These are phyloP conservation scores for Araneus ventricosus DNA, from an alignment of 1,140 invertebrate species.

Conservation along the genomic window DNA sequence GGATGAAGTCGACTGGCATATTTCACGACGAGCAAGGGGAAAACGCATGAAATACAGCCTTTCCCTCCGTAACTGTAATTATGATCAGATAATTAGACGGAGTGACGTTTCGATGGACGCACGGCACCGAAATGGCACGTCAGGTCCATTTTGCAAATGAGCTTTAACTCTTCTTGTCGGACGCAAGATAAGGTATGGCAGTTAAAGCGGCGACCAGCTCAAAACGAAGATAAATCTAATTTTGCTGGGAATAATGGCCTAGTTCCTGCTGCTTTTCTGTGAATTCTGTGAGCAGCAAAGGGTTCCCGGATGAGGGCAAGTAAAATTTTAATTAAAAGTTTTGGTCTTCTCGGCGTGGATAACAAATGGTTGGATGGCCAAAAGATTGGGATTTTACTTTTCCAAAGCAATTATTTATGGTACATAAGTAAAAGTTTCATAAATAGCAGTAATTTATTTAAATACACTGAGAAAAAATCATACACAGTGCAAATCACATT, in stretches of 20 bases:
- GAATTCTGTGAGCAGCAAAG: too few relatives aligned
- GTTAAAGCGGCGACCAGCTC: slow-evolving; percentile 26
- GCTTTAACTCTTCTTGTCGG: slow-evolving; percentile 22
- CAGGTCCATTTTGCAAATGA: slow-evolving; percentile 49
- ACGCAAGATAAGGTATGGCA: slow-evolving; percentile 30
- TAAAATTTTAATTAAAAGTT: slow-evolving; percentile 19
- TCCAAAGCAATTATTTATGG: neutral
- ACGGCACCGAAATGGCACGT: neutral
- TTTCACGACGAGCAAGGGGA: neutral
- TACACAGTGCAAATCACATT: too few relatives aligned
- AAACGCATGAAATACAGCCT: slow-evolving; percentile 10
- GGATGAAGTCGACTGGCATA: neutral
- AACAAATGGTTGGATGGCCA: neutral
- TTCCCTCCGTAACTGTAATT: neutral
- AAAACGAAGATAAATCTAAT: slow-evolving; percentile 55
- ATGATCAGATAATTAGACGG: slow-evolving; percentile 49
- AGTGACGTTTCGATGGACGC: slow-evolving; percentile 18
- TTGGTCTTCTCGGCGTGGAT: neutral
- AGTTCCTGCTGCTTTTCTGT: neutral
- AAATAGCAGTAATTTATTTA: too few relatives aligned
- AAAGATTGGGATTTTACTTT: neutral
- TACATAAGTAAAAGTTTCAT: too few relatives aligned
- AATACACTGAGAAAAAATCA: too few relatives aligned
- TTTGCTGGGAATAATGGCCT: slow-evolving; percentile 12
- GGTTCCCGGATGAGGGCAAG: neutral